Conservation (phyloP, 2,797 vertebrate species). For the Pseudomugil gertrudae region DNA sequence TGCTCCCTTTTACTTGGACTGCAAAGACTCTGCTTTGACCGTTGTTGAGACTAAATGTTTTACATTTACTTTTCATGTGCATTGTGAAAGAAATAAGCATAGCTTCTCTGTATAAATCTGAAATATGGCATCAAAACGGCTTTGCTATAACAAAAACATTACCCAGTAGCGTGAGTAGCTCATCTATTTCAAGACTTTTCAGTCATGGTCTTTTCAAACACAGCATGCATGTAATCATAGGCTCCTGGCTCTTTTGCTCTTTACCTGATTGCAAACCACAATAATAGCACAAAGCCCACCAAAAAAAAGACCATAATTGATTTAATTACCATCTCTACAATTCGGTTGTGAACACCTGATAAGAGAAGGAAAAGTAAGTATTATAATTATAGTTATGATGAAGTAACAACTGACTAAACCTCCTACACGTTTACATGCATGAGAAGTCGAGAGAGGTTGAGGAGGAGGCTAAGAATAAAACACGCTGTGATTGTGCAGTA, state of each 20-base stretch:
- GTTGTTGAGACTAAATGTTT: background rate
- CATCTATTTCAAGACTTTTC: constrained; percentile 44
- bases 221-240: constrained; percentile 53
- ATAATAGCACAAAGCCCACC: constrained; percentile 17
- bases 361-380: constrained; percentile 41
- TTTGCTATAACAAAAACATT: constrained; percentile 18
- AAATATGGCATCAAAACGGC: constrained; percentile 6
- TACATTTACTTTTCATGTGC: background rate
- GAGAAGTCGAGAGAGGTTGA: constrained; percentile 20
- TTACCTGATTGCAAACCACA: constrained; percentile 43
- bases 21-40: background rate
- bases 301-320: constrained; percentile 43
- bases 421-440: constrained; percentile 36
- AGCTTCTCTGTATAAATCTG: background rate
- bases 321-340: constrained; percentile 16
- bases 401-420: constrained; percentile 31
- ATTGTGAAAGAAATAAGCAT: background rate
- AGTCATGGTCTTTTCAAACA: constrained; percentile 29
- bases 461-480: constrained; percentile 66
- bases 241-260: constrained; percentile 51
- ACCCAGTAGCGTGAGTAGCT: background rate
- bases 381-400: constrained; percentile 55
- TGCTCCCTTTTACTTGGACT: background rate
- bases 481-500: constrained; percentile 46
- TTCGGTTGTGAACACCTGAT: constrained; percentile 48